Conservation (phyloP, 2,797 vertebrate species). For the Austrolebias charrua region DNA sequence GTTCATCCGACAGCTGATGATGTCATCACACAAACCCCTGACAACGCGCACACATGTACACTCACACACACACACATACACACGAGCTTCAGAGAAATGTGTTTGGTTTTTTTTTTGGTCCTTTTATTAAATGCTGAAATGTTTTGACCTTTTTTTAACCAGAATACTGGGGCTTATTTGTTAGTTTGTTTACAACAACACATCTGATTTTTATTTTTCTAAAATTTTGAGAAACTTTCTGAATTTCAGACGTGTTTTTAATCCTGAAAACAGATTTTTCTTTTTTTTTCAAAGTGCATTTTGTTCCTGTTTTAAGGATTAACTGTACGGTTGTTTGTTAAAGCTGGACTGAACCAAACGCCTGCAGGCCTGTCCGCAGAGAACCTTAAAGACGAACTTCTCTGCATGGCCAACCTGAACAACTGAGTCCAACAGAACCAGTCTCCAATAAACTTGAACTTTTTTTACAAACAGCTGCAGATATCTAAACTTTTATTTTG, state of each 20-base stretch:
- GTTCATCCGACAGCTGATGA: constrained; percentile 55
- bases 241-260: neutral
- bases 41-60: neutral
- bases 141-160: neutral
- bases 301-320: too few species aligned
- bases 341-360: too few species aligned
- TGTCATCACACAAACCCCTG: constrained; percentile 60
- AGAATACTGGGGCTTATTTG: constrained; percentile 12
- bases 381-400: too few species aligned
- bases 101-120: constrained; percentile 15
- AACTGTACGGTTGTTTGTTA: too few species aligned
- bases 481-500: neutral
- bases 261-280: neutral
- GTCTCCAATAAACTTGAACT: too few species aligned
- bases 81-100: constrained; percentile 14
- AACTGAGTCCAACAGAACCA: too few species aligned
- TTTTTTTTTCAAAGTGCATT: too few species aligned
- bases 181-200: neutral
- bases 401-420: too few species aligned
- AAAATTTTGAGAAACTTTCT: neutral
- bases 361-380: too few species aligned
- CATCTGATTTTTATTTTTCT: neutral
- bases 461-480: neutral
- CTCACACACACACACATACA: too few species aligned
- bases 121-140: constrained; percentile 15